phyloP scores from a whole-genome alignment of 2,888 invertebrate species.

The Sialis fuliginosa region DNA sequence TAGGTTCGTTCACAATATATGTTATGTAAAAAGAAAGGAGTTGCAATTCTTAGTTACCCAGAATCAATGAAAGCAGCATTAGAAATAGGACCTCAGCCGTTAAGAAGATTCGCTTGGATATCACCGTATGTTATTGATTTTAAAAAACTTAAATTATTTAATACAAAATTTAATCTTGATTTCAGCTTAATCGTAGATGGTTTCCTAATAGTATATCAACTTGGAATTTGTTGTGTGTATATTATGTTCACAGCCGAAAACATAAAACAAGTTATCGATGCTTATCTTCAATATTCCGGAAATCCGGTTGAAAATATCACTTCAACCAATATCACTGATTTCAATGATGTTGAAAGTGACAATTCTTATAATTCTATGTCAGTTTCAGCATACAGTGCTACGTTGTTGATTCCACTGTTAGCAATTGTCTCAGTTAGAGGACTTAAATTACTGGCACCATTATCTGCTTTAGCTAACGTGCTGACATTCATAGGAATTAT shows the following conservation, averaged over 20 bases:
- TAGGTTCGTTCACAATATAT: constrained; percentile 37
- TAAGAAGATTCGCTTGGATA: constrained; percentile 37
- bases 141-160: neutral
- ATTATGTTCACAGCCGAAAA: constrained; percentile 60
- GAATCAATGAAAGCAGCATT: constrained; percentile 66
- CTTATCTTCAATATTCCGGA: neutral
- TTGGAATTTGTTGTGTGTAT: constrained; percentile 80
- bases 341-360: no score
- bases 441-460: constrained; percentile 73
- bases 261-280: constrained; percentile 32
- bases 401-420: constrained; percentile 40
- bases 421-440: constrained; percentile 70
- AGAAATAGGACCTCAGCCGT: constrained; percentile 46
- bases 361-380: neutral
- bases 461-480: constrained; percentile 75
- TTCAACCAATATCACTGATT: no score
- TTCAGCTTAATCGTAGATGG: constrained; percentile 39
- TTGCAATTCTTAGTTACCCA: constrained; percentile 69
- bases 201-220: constrained; percentile 63
- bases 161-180: constrained; percentile 10
- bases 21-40: constrained; percentile 43
- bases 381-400: constrained; percentile 9
- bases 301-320: no score
- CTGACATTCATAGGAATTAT: constrained; percentile 70
- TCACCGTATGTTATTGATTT: constrained; percentile 22